Conservation (phyloP, 2,113 vertebrate genomes). For the Pimephales promelas region DNA sequence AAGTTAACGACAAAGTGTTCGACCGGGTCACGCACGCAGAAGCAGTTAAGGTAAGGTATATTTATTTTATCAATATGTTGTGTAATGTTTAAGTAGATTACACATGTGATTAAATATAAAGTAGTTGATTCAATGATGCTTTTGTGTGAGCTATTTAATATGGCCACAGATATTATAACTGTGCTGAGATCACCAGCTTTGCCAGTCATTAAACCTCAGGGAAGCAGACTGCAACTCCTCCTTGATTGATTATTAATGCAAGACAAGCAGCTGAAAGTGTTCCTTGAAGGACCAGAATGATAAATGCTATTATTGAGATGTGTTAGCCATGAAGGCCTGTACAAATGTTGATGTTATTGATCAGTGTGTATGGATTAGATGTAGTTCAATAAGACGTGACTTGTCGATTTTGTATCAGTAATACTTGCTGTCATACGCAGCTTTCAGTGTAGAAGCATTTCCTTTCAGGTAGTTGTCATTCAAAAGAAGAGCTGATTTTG, state of each 20-base stretch:
- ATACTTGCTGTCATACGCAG: background rate
- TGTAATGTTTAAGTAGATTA: background rate
- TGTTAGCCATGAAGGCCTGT: background rate
- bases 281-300: constrained; percentile 7
- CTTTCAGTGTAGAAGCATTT: background rate
- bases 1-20: constrained; percentile 91
- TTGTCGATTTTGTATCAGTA: constrained; percentile 26
- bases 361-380: background rate
- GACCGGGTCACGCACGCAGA: constrained; percentile 91
- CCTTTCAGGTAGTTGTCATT: background rate
- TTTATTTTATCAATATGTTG: background rate
- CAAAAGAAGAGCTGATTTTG: background rate
- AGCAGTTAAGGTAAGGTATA: constrained; percentile 87
- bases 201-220: background rate
- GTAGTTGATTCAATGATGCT: background rate
- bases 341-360: constrained; percentile 40
- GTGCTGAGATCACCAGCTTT: background rate
- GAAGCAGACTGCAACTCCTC: background rate
- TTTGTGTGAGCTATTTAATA: background rate
- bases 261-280: constrained; percentile 7
- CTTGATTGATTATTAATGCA: constrained; percentile 37
- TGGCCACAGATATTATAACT: background rate
- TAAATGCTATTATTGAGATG: constrained; percentile 45
- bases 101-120: background rate
- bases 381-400: constrained; percentile 13